These are phyloP conservation scores for Drosophila rufa DNA, from an alignment of 1,140 invertebrate species.

Conservation along the genomic window DNA sequence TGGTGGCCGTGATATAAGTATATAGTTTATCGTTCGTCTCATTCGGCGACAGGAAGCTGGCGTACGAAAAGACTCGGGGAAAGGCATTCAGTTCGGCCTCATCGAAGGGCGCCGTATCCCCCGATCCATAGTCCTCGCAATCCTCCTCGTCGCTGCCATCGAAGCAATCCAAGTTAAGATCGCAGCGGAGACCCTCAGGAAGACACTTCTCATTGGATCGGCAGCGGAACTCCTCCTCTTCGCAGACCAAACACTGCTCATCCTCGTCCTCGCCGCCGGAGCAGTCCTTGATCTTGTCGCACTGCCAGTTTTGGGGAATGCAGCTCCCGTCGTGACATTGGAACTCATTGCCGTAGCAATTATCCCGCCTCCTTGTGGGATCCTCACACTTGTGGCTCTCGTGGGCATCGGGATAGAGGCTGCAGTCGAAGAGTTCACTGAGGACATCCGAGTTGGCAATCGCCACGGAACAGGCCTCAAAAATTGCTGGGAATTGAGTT, in stretches of 20 bases:
- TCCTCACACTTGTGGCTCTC: constrained; percentile 85
- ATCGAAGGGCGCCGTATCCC: constrained; percentile 60
- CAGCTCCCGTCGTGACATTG: constrained; percentile 89
- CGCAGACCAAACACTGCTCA: constrained; percentile 87
- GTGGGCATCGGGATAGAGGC: constrained; percentile 87
- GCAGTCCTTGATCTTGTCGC: constrained; percentile 89
- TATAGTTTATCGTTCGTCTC: constrained; percentile 77
- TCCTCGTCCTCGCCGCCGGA: constrained; percentile 88
- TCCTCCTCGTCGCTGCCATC: constrained; percentile 92
- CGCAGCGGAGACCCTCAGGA: constrained; percentile 90
- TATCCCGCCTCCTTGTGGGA: constrained; percentile 81
- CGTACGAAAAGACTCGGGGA: constrained; percentile 76
- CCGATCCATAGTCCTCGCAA: constrained; percentile 83
- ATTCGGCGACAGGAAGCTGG: constrained; percentile 78
- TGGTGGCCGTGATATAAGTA: constrained; percentile 75
- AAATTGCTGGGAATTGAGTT: constrained; percentile 82
- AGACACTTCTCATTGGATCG: constrained; percentile 89
- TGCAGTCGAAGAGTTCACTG: constrained; percentile 87
- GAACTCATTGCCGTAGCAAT: constrained; percentile 87
- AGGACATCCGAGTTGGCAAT: constrained; percentile 86
- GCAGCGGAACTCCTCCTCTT: constrained; percentile 87
- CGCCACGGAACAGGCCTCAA: constrained; percentile 88
- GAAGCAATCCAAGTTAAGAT: constrained; percentile 92
- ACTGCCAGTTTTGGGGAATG: constrained; percentile 87
- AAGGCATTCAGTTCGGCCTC: constrained; percentile 74